Base-by-base conservation (phyloP, 2,797 vertebrate genomes). In the Atherinosoma microstoma region DNA sequence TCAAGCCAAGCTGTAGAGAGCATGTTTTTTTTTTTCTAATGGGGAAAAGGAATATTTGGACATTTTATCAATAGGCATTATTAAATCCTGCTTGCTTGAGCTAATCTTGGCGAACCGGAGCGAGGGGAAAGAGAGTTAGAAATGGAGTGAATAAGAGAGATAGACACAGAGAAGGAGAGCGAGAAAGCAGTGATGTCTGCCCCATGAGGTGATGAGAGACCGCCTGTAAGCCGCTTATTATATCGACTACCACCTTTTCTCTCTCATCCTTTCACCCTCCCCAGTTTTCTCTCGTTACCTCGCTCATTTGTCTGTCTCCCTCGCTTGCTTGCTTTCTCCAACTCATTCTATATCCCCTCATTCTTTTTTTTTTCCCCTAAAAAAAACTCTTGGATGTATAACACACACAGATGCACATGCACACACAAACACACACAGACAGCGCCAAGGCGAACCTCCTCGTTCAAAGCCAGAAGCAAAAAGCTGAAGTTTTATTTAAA, bases 171-270 rank as follows among this genome's bases (percentile, higher is more conserved):
- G 64, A 80, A 81, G 75, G 84, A 75, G 74, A 86, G 87, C 5
- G 72, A 87, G 88, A 75, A 79, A 88, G 89, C 84, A 85, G 82
- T 84, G 91, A 92, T 92, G 90, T 93, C 91, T 91, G 91, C 89
- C 90, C 93, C 84, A 94, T 94, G 96, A 97, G 96, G 96, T 97
- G 97, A 96, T 96, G 96, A 97, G 96, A 96, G 96, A 96, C 94
- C 93, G 96, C 94, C 96, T 96, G 96, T 99, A 98, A 99, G 97
- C 98, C 94, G 96, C 97, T 98, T 99, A 98, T 98, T 98, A 98
- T 98, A 98, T 97, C 95, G 97, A 99, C 97, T 96, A 87, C 81
- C 87, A 95, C 95, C 96, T 96, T 96, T 96, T 96, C 95, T 96
- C 94, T 95, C 95, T 94, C 87, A 67, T 79, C 81, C 83, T 72